Conservation (phyloP, 2,113 vertebrate species). For the Phalacrocorax aristotelis region DNA sequence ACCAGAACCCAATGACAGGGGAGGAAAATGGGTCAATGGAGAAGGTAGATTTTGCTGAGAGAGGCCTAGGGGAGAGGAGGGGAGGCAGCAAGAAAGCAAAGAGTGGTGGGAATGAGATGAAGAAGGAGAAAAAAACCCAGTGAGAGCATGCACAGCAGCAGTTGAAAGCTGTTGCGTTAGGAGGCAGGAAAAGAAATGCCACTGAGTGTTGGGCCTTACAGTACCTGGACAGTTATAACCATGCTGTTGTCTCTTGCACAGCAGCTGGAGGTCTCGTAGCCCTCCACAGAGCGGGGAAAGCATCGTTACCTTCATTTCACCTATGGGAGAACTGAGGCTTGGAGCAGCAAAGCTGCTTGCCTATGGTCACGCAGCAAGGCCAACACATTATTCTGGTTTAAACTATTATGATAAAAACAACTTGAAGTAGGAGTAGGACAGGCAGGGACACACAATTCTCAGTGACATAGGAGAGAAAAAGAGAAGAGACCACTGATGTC, state of each 20-base stretch:
- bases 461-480: neutral
- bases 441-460: neutral
- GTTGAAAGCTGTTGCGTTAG: neutral
- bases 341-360: neutral
- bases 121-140: neutral
- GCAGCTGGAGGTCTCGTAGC: neutral
- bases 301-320: neutral
- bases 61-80: neutral
- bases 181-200: neutral
- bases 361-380: neutral
- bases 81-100: neutral
- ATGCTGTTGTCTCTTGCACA: neutral
- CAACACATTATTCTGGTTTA: neutral
- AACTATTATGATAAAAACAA: neutral
- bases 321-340: neutral
- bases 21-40: neutral
- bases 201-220: neutral
- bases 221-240: neutral
- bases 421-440: neutral
- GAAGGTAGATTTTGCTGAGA: neutral
- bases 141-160: accelerated
- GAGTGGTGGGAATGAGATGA: neutral
- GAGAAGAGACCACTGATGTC: neutral
- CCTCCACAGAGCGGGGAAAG: neutral
- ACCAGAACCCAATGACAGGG: neutral